Evolutionary conservation across 2,797 vertebrate species (phyloP).

Genomic region (Enteromius fasciolatus): DNA sequence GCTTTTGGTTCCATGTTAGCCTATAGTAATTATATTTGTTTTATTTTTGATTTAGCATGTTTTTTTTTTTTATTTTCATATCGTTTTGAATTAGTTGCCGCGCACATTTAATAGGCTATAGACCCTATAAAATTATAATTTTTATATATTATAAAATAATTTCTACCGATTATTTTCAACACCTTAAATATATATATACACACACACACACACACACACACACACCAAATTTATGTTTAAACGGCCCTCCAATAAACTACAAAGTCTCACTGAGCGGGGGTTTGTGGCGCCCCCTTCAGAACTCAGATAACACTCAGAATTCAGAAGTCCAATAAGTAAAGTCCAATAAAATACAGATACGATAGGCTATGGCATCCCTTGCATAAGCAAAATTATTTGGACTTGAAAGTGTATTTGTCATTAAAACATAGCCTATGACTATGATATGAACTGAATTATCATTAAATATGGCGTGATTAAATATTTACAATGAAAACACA

Average conservation of each 20-base stretch:
- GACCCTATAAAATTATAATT: neutral
- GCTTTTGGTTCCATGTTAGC: neutral
- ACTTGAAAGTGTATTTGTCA: neutral
- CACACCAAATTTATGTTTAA: neutral
- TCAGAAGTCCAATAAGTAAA: too few relatives aligned
- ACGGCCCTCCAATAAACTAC: neutral
- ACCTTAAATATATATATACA: neutral
- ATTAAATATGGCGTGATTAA: neutral
- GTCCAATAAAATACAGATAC: neutral
- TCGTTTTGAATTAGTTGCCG: neutral
- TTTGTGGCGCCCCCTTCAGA: conserved; percentile 46
- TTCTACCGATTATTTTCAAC: neutral
- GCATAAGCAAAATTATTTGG: neutral
- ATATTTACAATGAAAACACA: neutral
- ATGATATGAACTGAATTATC: neutral
- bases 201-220: too few relatives aligned
- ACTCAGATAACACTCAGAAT: neutral
- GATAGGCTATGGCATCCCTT: neutral
- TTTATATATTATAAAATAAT: neutral
- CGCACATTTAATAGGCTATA: neutral
- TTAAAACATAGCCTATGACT: neutral
- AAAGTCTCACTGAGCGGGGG: neutral
- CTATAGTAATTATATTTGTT: neutral
- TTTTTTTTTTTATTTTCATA: neutral
- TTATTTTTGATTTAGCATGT: neutral